Evolutionary conservation across 23 tunicate genomes (phyloP).

Genomic region (Aplidium turbinatum): DNA sequence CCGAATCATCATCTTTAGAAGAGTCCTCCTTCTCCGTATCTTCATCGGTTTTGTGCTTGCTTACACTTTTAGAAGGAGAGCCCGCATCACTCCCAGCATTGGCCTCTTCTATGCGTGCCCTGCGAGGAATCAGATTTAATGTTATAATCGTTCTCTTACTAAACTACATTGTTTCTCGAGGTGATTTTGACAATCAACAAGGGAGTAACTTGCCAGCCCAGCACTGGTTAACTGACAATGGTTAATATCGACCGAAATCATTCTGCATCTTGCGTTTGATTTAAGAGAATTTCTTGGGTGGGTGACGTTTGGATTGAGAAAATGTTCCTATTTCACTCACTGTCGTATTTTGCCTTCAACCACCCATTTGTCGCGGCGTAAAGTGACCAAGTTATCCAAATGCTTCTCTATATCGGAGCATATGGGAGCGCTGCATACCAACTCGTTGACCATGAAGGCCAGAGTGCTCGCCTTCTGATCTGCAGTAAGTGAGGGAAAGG

Average conservation of each 20-base stretch:
- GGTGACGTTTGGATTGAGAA: no score
- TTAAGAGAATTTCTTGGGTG: no score
- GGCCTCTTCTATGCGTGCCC: conserved; percentile 59
- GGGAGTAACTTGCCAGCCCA: not conserved
- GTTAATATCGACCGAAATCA: no score
- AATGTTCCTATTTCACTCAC: conserved; percentile 46
- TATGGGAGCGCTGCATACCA: conserved; percentile 77
- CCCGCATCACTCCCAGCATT: conserved; percentile 61
- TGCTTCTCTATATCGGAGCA: conserved; percentile 75
- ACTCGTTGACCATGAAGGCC: conserved; percentile 76
- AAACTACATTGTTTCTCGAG: no score
- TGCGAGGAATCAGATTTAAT: no score
- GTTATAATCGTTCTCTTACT: no score
- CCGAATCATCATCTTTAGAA: conserved; percentile 38
- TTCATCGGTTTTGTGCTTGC: conserved; percentile 22
- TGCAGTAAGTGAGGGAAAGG: conserved; percentile 70
- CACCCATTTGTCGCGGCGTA: conserved; percentile 91
- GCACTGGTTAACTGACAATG: not conserved
- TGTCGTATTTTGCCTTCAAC: conserved; percentile 96
- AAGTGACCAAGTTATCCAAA: conserved; percentile 63
- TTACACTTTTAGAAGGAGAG: conserved; percentile 42
- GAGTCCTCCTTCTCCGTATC: conserved; percentile 42
- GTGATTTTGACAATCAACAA: not conserved
- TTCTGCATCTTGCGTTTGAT: no score
- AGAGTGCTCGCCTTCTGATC: conserved; percentile 68